A percentile compares a stretch with the other conserved stretches of the same genome.
phyloP scores from a whole-genome alignment of 2,888 invertebrate species.

The Sesamia inferens region DNA sequence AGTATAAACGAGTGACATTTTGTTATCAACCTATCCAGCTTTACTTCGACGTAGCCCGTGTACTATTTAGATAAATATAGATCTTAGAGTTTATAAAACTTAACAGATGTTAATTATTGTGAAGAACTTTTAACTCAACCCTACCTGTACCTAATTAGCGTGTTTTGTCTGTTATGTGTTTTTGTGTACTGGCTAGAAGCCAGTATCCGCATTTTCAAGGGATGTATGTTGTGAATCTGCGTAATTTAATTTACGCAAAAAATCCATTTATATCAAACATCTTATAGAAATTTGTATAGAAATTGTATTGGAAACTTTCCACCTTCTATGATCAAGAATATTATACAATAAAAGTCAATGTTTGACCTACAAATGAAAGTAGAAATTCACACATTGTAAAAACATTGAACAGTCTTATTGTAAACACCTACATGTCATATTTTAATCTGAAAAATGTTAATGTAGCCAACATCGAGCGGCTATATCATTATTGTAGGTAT shows the following conservation, averaged over 20 bases:
- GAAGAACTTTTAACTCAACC: neutral
- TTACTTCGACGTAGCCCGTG: conserved; percentile 38
- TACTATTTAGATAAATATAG: conserved; percentile 42
- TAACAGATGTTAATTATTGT: conserved; percentile 1
- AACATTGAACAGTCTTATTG: conserved; percentile 37
- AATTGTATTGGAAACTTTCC: neutral
- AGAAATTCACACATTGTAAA: conserved; percentile 32
- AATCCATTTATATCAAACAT: neutral
- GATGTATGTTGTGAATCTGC: neutral
- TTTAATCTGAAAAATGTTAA: conserved; percentile 48
- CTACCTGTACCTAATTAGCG: too few species aligned
- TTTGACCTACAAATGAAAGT: conserved; percentile 1
- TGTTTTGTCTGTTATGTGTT: too few species aligned
- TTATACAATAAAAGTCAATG: neutral
- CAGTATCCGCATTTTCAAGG: conserved; percentile 16
- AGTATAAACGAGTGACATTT: conserved; percentile 58
- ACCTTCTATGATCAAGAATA: conserved; percentile 11
- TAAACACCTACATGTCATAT: conserved; percentile 54
- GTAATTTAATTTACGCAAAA: neutral
- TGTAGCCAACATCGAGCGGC: conserved; percentile 38
- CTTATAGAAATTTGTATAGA: neutral
- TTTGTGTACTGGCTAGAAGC: neutral
- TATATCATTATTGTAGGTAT: conserved; percentile 6
- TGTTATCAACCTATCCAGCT: conserved; percentile 53
- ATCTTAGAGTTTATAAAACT: conserved; percentile 14